Evolutionary conservation across 2,113 vertebrate species (phyloP).

Genomic region (Varanus salvator): DNA sequence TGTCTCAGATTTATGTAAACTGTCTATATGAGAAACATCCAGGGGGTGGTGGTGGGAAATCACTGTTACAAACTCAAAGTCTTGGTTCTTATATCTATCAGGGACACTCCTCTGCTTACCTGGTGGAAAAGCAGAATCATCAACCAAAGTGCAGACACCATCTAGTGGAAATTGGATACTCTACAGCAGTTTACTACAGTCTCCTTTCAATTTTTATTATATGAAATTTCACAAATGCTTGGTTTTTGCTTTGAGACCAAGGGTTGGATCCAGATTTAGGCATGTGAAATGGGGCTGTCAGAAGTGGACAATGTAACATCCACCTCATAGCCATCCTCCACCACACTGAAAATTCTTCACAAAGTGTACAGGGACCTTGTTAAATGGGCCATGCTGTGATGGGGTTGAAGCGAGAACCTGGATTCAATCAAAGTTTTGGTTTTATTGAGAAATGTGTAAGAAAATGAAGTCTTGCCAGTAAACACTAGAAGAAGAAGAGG

Average conservation of each 20-base stretch:
- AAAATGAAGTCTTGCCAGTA: background rate
- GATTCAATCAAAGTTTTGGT: no score
- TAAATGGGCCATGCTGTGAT: no score
- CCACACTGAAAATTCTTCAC: no score
- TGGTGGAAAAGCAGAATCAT: background rate
- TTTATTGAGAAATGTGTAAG: background rate
- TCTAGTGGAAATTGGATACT: background rate
- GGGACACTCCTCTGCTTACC: background rate
- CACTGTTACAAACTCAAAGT: background rate
- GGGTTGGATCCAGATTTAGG: no score
- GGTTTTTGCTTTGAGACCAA: background rate
- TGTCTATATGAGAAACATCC: background rate
- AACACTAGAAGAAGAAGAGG: no score
- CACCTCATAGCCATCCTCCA: no score
- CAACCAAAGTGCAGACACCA: background rate
- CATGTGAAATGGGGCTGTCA: no score
- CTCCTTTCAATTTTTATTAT: background rate
- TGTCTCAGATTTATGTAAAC: background rate
- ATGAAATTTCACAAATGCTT: background rate
- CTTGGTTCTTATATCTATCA: background rate
- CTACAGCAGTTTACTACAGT: background rate
- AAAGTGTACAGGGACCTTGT: no score
- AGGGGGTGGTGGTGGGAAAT: background rate
- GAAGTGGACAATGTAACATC: no score
- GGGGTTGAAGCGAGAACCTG: no score